Evolutionary conservation across 2,797 vertebrate genomes (phyloP), one percentile per base, ranked within the genome.

Genomic region (Taenioides sp.): DNA sequence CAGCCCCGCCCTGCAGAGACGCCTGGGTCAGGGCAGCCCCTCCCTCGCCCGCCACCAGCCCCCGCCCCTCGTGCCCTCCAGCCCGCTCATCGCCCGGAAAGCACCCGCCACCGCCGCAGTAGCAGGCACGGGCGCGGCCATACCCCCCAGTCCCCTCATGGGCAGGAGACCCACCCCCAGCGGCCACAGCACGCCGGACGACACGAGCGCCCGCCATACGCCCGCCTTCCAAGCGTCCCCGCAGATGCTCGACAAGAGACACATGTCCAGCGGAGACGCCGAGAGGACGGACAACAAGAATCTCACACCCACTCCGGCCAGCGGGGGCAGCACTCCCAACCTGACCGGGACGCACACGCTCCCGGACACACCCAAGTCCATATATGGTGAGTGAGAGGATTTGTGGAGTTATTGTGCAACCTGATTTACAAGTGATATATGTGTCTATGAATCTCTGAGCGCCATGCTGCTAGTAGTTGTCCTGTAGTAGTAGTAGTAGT

Each of bases 311-410:
- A 89, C 74, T 3, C 83, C 86, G 0, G 80, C 89, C 80, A 95
- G 95, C 0, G 94, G 95, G 0, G 91, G 95, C 11, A 87, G 93
- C 0, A 90, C 92, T 0, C 90, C 91, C 10, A 92, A 90, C 63
- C 92, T 96, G 5, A 64, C 95, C 14, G 94, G 95, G 80, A 90
- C 95, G 0, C 94, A 96, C 74, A 93, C 94, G 0, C 89, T 95
- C 69, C 94, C 96, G 0, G 96, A 97, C 80, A 92, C 95, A 87
- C 94, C 95, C 78, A 97, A 97, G 84, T 95, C 96, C 80, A 96
- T 99, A 91, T 96, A 96, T 69, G 97, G 97, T 98, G 89, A 82
- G 88, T 52, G 0, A 0, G 17, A 22, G 67, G 50, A 18, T 52
- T 20, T n/a, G 4, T 47, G 40, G 40, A 43, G 40, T 43, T 14